phyloP scores from a whole-genome alignment of 2,888 invertebrate species.

The Pocota personata region DNA sequence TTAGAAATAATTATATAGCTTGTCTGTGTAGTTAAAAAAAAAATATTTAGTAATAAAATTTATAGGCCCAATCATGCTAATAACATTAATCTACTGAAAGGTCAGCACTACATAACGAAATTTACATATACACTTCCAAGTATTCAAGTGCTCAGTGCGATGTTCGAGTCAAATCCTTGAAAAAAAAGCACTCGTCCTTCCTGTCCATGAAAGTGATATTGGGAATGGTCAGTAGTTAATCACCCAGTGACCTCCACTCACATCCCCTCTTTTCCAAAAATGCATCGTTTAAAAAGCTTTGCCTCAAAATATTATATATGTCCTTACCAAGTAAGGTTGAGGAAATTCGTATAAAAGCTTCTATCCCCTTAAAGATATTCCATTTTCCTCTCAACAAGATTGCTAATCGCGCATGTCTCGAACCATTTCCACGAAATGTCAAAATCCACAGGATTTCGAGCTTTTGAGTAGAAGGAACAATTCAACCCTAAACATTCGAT shows the following conservation, averaged over 20 bases:
- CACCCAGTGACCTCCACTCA: not conserved
- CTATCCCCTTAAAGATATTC: not conserved
- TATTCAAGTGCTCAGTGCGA: not conserved
- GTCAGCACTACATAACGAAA: not conserved
- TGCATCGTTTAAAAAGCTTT: not conserved
- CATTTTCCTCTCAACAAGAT: not conserved
- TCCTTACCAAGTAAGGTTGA: not conserved
- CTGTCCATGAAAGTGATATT: not conserved
- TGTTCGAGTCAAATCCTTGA: not conserved
- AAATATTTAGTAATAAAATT: too few relatives aligned
- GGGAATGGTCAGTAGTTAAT: not conserved
- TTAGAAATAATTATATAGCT: too few relatives aligned
- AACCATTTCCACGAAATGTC: not conserved
- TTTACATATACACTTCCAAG: not conserved
- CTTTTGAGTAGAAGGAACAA: not conserved
- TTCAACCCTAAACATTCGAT: not conserved
- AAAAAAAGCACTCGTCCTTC: not conserved
- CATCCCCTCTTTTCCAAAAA: not conserved
- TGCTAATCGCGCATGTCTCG: not conserved
- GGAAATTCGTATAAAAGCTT: not conserved
- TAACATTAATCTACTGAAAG: too few relatives aligned
- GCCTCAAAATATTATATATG: not conserved
- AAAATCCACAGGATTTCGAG: not conserved
- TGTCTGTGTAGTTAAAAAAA: too few relatives aligned
- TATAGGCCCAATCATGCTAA: too few relatives aligned